Conservation (phyloP, 2,888 invertebrate species). For the Andrena trimmerana region DNA sequence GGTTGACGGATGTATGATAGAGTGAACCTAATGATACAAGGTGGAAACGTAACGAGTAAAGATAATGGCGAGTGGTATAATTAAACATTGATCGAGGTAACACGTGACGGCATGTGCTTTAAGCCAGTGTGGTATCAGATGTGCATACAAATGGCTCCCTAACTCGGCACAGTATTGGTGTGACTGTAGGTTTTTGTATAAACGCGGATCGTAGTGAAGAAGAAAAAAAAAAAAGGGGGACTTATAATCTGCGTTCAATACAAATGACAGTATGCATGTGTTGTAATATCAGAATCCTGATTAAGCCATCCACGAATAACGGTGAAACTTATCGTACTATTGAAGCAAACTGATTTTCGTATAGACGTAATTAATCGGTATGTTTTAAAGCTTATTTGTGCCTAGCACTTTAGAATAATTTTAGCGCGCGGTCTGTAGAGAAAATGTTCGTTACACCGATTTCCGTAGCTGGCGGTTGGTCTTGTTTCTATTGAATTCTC, state of each 20-base stretch:
- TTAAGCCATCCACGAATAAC: conserved; percentile 76
- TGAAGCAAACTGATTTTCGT: conserved; percentile 32
- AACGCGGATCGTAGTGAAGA: conserved; percentile 57
- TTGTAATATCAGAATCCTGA: conserved; percentile 74
- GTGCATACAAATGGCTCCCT: conserved; percentile 69
- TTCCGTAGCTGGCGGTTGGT: conserved; percentile 16
- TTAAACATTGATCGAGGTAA: conserved; percentile 62
- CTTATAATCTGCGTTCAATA: conserved; percentile 67
- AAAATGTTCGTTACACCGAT: conserved; percentile 11
- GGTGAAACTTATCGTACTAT: conserved; percentile 47
- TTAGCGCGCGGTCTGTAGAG: conserved; percentile 11
- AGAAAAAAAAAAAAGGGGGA: conserved; percentile 26
- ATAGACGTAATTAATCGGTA: conserved; percentile 27
- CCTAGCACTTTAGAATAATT: conserved; percentile 32
- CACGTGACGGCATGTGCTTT: conserved; percentile 67
- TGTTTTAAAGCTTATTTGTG: conserved; percentile 37
- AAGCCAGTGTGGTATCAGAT: conserved; percentile 72
- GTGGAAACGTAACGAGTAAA: conserved; percentile 60
- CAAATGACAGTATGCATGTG: conserved; percentile 70
- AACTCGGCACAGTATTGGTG: conserved; percentile 67
- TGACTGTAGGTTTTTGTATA: conserved; percentile 71
- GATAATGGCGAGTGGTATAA: conserved; percentile 61
- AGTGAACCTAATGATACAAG: conserved; percentile 66
- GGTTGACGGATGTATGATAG: conserved; percentile 69
- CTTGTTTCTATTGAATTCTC: conserved; percentile 33